These are phyloP conservation scores for Marmota monax DNA, from an alignment of 2,113 vertebrate genomes.

Conservation along the genomic window DNA sequence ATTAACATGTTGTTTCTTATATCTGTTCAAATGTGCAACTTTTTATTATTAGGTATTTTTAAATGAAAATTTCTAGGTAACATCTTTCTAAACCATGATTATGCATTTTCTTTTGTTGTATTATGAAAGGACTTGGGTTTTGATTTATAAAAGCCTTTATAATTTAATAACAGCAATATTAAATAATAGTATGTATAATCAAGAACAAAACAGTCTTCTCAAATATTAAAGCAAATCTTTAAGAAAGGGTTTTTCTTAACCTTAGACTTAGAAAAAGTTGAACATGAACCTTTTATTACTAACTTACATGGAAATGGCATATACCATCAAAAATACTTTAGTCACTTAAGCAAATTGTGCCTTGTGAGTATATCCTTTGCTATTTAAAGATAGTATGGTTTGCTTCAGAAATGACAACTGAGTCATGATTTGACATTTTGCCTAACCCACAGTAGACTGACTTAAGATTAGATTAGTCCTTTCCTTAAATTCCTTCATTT, in stretches of 20 bases:
- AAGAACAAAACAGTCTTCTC: background rate
- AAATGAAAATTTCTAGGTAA: background rate
- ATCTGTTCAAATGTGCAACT: background rate
- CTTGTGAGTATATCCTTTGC: background rate
- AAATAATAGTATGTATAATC: background rate
- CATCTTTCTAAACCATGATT: background rate
- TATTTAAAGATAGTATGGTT: background rate
- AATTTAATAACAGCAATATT: conserved; percentile 15
- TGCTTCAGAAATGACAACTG: background rate
- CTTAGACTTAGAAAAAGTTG: background rate
- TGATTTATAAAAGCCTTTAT: conserved; percentile 26
- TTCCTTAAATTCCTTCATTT: background rate
- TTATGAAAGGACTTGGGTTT: background rate
- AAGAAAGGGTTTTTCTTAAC: background rate
- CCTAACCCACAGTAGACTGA: background rate
- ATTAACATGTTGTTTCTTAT: background rate
- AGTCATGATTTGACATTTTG: background rate
- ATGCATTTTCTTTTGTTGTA: conserved; percentile 23
- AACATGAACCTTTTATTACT: background rate
- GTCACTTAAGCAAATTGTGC: background rate
- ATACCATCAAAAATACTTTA: background rate
- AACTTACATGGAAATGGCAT: background rate
- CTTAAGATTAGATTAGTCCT: background rate
- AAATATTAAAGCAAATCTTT: background rate
- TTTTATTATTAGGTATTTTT: background rate